Evolutionary conservation across 2,113 vertebrate genomes (phyloP).

Genomic region (Perccottus glenii): DNA sequence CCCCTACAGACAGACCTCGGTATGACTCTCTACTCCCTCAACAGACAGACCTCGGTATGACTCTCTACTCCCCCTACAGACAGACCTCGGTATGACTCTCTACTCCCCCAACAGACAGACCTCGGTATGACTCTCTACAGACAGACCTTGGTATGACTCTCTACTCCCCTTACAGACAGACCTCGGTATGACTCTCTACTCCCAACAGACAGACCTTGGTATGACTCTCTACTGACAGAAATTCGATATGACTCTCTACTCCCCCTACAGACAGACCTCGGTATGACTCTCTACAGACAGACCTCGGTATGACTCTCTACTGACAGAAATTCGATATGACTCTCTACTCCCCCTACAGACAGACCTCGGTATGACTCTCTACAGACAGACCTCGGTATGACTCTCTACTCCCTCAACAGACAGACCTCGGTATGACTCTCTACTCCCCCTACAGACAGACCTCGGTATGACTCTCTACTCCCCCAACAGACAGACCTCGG

Average conservation of each 20-base stretch:
- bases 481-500: not conserved
- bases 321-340: not conserved
- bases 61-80: not conserved
- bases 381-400: slow-evolving; percentile 8
- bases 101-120: not conserved
- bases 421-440: no score
- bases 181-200: slow-evolving; percentile 20
- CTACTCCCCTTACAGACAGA: not conserved
- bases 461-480: no score
- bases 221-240: no score
- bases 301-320: slow-evolving; percentile 22
- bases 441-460: not conserved
- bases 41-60: slow-evolving; percentile 8
- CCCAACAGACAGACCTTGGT: not conserved
- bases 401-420: no score
- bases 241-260: no score
- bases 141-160: no score
- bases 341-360: not conserved
- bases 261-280: not conserved
- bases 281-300: not conserved
- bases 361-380: not conserved
- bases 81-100: not conserved
- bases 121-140: not conserved
- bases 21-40: not conserved
- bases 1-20: no score